Percentiles rank a stretch among this genome's conserved stretches.
phyloP scores from a whole-genome alignment of 2,113 vertebrate species.

The Pluvianellus socialis region DNA sequence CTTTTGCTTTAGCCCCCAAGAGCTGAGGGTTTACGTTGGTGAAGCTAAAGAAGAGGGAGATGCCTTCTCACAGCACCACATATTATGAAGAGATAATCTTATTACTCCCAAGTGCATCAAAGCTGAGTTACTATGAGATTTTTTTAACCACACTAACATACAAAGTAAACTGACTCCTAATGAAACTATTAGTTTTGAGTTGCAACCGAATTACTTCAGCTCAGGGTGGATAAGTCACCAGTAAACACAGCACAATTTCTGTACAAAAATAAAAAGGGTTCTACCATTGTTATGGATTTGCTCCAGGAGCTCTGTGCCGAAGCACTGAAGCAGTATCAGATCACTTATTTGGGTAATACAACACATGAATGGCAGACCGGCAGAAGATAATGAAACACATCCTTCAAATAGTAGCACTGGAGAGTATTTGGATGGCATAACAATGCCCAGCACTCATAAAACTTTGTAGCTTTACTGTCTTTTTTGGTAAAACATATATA shows the following conservation, averaged over 20 bases:
- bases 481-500: constrained; percentile 37
- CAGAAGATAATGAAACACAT: constrained; percentile 60
- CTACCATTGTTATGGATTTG: constrained; percentile 37
- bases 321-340: background rate
- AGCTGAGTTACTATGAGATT: background rate
- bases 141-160: constrained; percentile 5
- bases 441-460: constrained; percentile 30
- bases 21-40: background rate
- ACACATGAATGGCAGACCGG: constrained; percentile 26
- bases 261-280: background rate
- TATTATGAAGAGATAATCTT: background rate
- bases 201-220: background rate
- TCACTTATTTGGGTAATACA: background rate
- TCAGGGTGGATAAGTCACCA: background rate
- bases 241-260: background rate
- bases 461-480: constrained; percentile 31
- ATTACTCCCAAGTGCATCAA: background rate
- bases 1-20: background rate
- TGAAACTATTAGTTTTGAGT: background rate
- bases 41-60: background rate
- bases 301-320: constrained; percentile 1
- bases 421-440: constrained; percentile 53
- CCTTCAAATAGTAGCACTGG: constrained; percentile 59
- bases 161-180: constrained; percentile 21
- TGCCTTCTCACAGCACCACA: background rate